Conservation (phyloP, 2,113 vertebrate species). For the human region GRCh38 chrX:150191501-150192000, state of each 20-base stretch:
- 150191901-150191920: not conserved
- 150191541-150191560: not conserved
- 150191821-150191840: conserved; percentile 23
- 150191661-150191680: not conserved
- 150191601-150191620: not conserved
- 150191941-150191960: not conserved
- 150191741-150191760: not conserved
- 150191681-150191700: not conserved
- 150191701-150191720: not conserved
- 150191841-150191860: not conserved
- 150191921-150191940: conserved; percentile 26
- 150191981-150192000: conserved; percentile 18
- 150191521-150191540: not conserved
- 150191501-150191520: not conserved
- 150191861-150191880: conserved; percentile 10
- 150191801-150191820: conserved; percentile 19
- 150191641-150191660: not conserved
- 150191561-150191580: not conserved
- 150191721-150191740: not conserved
- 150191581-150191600: not conserved
- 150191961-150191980: not conserved
- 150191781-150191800: not conserved
- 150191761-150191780: not conserved
- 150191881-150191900: conserved; percentile 34
- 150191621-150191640: not conserved